phyloP scores from a whole-genome alignment of 2,888 invertebrate genomes.

The Drosophila atripex region DNA sequence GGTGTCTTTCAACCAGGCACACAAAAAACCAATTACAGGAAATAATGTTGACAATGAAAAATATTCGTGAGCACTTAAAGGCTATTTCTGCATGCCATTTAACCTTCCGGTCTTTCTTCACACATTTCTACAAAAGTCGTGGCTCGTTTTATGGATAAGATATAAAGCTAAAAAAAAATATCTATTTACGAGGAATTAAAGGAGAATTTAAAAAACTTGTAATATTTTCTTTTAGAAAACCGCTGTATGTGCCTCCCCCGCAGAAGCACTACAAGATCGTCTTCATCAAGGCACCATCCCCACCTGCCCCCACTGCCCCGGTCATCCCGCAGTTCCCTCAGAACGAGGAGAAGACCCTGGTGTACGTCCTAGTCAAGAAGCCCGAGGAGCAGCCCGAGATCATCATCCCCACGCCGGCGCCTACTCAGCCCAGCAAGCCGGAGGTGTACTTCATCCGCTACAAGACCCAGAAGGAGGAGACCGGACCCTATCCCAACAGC shows the following conservation, averaged over 20 bases:
- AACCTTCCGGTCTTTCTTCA: neutral
- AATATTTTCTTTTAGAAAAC: conserved; percentile 83
- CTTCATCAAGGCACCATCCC: conserved; percentile 89
- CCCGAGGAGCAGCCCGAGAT: conserved; percentile 89
- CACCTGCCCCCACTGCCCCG: conserved; percentile 87
- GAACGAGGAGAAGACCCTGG: conserved; percentile 90
- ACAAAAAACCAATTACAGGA: neutral
- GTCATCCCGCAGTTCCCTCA: conserved; percentile 87
- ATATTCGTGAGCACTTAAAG: neutral
- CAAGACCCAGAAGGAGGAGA: conserved; percentile 87
- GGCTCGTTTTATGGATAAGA: no score
- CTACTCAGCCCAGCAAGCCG: conserved; percentile 90
- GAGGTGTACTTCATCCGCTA: conserved; percentile 91
- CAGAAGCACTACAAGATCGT: conserved; percentile 92
- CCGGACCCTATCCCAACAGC: conserved; percentile 83
- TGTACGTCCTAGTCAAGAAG: conserved; percentile 90
- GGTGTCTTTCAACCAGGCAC: neutral
- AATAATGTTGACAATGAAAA: neutral
- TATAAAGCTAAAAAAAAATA: no score
- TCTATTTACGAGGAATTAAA: no score
- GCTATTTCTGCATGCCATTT: neutral
- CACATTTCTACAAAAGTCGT: neutral
- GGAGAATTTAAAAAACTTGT: neutral
- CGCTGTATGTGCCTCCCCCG: conserved; percentile 86
- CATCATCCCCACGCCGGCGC: conserved; percentile 88